These are phyloP conservation scores for Polyodon spathula DNA, from an alignment of 2,113 vertebrate genomes.

Conservation along the genomic window DNA sequence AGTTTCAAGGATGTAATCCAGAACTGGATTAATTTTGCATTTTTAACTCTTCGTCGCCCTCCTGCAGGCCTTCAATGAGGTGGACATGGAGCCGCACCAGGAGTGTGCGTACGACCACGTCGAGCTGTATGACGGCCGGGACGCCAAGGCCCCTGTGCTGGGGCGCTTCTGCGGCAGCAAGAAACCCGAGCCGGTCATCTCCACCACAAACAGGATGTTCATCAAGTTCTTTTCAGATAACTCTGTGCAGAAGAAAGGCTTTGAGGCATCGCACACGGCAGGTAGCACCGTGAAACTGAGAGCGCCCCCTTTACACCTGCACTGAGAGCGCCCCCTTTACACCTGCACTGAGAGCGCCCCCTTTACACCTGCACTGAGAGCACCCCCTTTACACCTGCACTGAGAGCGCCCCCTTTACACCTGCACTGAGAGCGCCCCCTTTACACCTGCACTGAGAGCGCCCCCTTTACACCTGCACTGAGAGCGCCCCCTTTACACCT, in stretches of 20 bases:
- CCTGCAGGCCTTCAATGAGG: slow-evolving; percentile 71
- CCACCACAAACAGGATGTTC: slow-evolving; percentile 75
- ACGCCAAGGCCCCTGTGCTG: slow-evolving; percentile 66
- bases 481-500: too few species aligned
- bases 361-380: too few species aligned
- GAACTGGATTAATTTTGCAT: background rate
- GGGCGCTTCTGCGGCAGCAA: slow-evolving; percentile 88
- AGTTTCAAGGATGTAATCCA: too few species aligned
- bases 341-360: background rate
- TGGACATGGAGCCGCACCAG: slow-evolving; percentile 87
- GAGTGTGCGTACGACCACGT: slow-evolving; percentile 91
- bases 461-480: too few species aligned
- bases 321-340: too few species aligned
- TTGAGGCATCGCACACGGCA: slow-evolving; percentile 78
- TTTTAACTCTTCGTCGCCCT: background rate
- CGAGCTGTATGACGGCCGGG: slow-evolving; percentile 77
- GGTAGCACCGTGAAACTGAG: slow-evolving; percentile 52
- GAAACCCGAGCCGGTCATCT: slow-evolving; percentile 73
- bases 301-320: background rate
- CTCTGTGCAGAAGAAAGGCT: slow-evolving; percentile 93
- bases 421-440: too few species aligned
- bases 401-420: too few species aligned
- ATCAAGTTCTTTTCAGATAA: slow-evolving; percentile 90
- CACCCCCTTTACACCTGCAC: too few species aligned
- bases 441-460: too few species aligned